Evolutionary conservation across 2,113 vertebrate species (phyloP).

Genomic region (Heliornis fulica): DNA sequence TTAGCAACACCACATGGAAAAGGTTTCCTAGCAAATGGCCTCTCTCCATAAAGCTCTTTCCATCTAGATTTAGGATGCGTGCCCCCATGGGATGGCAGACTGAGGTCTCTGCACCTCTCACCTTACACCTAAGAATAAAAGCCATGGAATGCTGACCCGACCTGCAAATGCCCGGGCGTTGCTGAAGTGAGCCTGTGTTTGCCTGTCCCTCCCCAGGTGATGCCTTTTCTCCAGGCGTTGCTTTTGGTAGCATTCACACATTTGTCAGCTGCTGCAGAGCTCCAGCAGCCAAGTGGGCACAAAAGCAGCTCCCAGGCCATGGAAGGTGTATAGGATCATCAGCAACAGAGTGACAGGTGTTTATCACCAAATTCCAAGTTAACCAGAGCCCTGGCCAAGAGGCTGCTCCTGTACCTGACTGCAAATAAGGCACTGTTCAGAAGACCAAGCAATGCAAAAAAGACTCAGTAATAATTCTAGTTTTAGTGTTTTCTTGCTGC

Average conservation of each 20-base stretch:
- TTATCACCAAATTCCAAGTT: not conserved
- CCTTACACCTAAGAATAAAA: not conserved
- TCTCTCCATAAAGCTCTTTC: not conserved
- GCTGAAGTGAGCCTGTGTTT: not conserved
- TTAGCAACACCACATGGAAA: not conserved
- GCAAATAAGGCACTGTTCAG: not conserved
- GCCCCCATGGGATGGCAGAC: not conserved
- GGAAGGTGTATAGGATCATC: constrained; percentile 15
- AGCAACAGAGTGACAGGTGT: not conserved
- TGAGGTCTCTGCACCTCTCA: not conserved
- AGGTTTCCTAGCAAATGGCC: not conserved
- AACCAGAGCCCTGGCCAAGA: not conserved
- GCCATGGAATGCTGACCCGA: not conserved
- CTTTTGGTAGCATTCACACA: not conserved
- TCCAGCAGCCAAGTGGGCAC: not conserved
- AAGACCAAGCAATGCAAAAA: not conserved
- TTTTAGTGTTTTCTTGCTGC: not conserved
- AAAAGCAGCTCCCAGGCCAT: constrained; percentile 24
- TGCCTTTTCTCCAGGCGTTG: not conserved
- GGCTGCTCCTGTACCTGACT: not conserved
- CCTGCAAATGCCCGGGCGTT: not conserved
- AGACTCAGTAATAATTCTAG: not conserved
- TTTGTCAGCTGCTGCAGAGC: not conserved
- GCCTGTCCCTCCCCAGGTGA: not conserved
- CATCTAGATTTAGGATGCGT: not conserved